Base-by-base conservation (phyloP, 2,888 invertebrate genomes). In the Gisinianus flammeolus region DNA sequence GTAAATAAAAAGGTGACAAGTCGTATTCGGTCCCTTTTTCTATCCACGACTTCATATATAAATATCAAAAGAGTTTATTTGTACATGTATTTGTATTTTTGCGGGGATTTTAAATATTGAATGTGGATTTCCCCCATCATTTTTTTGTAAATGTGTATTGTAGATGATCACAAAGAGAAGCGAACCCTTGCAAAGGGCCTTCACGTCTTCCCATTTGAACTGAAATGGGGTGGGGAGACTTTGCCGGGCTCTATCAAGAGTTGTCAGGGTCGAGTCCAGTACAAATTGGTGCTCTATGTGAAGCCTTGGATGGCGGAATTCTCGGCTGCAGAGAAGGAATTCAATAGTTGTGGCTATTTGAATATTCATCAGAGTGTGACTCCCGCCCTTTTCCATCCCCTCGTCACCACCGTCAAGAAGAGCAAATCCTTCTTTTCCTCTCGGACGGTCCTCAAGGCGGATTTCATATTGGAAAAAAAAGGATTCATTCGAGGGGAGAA, bases 231-330 rank as follows among this genome's bases (percentile, higher is more conserved):
- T 28, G 62, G 62, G 8, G 62, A 62, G 10, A 62, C 62, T 12
- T 10, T 62, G 12, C 62, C 62, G 1, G 62, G 62, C 5, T 62
- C 62, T 26, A 26, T 24, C 26, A 62, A 62, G 28, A 62, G 24
- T 12, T 26, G 26, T 12, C 62, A 62, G 16, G 62, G 62, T 24
- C 62, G 62, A 62, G 62, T 62, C 1, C 62, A 62, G 62, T 62
- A 62, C 62, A 62, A 62, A 28, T 26, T 62, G 26, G 5, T 26
- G 26, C 12, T 62, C 10, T 62, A 62, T 16, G 28, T 62, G 5
- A 62, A 62, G 28, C 22, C 62, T 12, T 62, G 62, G 62, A 62
- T 62, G 26, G 62, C 62, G 2, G 62, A 62, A 62, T 12, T 62
- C 8, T 44, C 44, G 44, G 26, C 28, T 26, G 26, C 28, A 1